Evolutionary conservation across 2,113 vertebrate genomes (phyloP), one percentile per base, ranked within the genome.

Genomic region (Setophaga coronata): DNA sequence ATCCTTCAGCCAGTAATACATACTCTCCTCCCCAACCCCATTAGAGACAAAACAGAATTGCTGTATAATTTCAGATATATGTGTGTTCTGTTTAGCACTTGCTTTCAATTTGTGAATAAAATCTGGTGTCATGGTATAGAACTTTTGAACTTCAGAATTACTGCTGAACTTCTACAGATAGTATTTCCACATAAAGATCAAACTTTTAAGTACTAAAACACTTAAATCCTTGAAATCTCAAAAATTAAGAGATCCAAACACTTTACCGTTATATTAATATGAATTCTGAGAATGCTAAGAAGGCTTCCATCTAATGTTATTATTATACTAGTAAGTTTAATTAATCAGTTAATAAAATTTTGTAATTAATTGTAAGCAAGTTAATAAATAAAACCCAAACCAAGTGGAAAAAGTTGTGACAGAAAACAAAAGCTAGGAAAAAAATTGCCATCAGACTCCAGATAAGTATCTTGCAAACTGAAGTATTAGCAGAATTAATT

Each of bases 21-120:
- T 43, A 43, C 7, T 82, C 7, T 20, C 10, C 2, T 5, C 4
- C 2, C 1, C 20, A 14, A 7, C 3, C 2, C 29, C 9, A 45
- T 57, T 53, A 79, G 14, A 89, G 40, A 34, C 4, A 72, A 93
- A 84, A 8, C 6, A 57, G 7, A 69, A 78, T 57, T 89, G 78
- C 12, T 69, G 8, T 65, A 34, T 24, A 10, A 67, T 79, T 87
- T 76, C 18, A 70, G 51, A 71, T n/a, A 36, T 48, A 43, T 58
- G 2, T 45, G 15, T 60, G 12, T 57, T 72, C 33, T 69, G 23
- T 18, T n/a, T 34, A 79, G 26, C 17, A 77, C 82, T 51, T 53
- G 20, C 29, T 64, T 53, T 3, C 5, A 54, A 70, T 48, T 56
- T 72, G 9, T 82, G 29, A 82, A 64, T 45, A 17, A 62, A 85